phyloP scores from a whole-genome alignment of 64 coral and sea anemone genomes.

The Dendronephthya gigantea region DNA sequence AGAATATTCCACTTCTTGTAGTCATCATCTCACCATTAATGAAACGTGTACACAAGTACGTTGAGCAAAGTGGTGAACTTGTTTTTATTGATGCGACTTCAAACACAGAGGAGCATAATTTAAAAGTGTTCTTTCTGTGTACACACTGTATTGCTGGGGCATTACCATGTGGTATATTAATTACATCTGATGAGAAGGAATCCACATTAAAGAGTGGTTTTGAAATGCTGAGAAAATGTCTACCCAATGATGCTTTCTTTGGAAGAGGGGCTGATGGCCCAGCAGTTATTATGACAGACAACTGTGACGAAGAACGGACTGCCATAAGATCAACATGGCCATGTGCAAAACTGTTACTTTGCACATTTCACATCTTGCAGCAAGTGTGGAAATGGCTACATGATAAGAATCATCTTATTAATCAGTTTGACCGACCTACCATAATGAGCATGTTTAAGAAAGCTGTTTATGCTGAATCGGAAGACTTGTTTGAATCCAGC shows the following conservation, averaged over 20 bases:
- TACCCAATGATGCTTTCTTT: constrained; percentile 42
- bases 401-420: constrained; percentile 37
- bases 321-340: constrained; percentile 47
- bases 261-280: constrained; percentile 26
- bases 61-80: constrained; percentile 32
- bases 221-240: constrained; percentile 31
- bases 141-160: constrained; percentile 53
- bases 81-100: constrained; percentile 56
- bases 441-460: constrained; percentile 56
- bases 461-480: constrained; percentile 47
- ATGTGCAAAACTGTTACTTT: constrained; percentile 42
- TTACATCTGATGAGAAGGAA: constrained; percentile 34
- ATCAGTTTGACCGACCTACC: constrained; percentile 37
- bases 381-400: constrained; percentile 62
- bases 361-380: constrained; percentile 55
- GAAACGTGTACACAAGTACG: constrained; percentile 57
- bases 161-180: constrained; percentile 44
- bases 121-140: constrained; percentile 42
- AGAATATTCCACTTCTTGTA: constrained; percentile 42
- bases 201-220: constrained; percentile 34
- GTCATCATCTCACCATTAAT: constrained; percentile 59
- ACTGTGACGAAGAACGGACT: constrained; percentile 59
- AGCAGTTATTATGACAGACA: constrained; percentile 56
- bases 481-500: constrained; percentile 27
- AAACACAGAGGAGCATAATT: constrained; percentile 48